A percentile compares a stretch with the other conserved stretches of the same genome.
Evolutionary conservation across 2,888 invertebrate genomes (phyloP).

Genomic region (Drosophila borborema): DNA sequence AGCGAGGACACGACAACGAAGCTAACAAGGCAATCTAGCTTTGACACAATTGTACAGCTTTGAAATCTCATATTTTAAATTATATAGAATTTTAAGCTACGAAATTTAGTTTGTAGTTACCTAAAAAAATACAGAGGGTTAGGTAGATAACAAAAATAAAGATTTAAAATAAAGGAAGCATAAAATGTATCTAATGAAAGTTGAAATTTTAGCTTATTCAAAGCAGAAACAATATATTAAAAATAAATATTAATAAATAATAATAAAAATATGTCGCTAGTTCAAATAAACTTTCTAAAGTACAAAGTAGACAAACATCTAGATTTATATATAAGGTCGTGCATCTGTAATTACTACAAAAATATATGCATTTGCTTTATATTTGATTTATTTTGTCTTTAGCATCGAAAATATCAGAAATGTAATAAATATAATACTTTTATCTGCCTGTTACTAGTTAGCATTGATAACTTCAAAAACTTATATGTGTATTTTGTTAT

Average conservation of each 20-base stretch:
- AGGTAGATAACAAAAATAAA: not conserved
- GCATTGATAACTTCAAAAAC: not conserved
- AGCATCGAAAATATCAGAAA: not conserved
- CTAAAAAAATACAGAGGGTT: not conserved
- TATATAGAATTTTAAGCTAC: not conserved
- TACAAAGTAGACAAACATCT: too few species aligned
- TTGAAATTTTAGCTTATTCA: too few species aligned
- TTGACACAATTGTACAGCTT: not conserved
- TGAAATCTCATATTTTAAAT: slow-evolving; percentile 1
- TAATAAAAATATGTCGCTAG: too few species aligned
- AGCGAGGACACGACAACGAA: not conserved
- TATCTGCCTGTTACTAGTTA: not conserved
- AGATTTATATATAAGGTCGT: too few species aligned
- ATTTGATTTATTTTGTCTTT: not conserved
- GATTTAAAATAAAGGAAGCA: not conserved
- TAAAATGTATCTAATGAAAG: not conserved
- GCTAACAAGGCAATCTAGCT: not conserved
- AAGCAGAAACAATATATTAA: too few species aligned
- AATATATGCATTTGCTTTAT: too few species aligned
- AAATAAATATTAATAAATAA: too few species aligned
- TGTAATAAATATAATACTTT: not conserved
- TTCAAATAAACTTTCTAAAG: too few species aligned
- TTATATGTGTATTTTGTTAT: not conserved
- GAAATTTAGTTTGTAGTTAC: not conserved
- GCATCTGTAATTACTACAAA: too few species aligned